These are phyloP conservation scores for Vandiemenella viatica DNA, from an alignment of 2,888 invertebrate genomes.

Conservation along the genomic window DNA sequence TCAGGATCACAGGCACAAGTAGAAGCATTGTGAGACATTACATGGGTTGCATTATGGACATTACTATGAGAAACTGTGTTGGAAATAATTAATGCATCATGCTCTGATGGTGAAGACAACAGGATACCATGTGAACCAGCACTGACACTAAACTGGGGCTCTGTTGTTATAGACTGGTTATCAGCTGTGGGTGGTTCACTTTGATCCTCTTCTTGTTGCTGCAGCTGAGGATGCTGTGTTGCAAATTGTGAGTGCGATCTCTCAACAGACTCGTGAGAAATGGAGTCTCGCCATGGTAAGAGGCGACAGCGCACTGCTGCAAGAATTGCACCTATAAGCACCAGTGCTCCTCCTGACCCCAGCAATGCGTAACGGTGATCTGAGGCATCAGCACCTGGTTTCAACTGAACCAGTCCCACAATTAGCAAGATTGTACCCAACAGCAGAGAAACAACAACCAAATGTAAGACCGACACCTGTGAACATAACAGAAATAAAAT, in stretches of 20 bases:
- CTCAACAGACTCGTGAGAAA: neutral
- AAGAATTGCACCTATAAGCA: slow-evolving; percentile 45
- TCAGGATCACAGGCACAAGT: too few relatives aligned
- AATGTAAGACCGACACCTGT: slow-evolving; percentile 56
- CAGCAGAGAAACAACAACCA: slow-evolving; percentile 56
- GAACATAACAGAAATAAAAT: too few relatives aligned
- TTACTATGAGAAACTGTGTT: too few relatives aligned
- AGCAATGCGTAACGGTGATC: slow-evolving; percentile 49
- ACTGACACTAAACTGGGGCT: neutral
- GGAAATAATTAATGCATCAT: neutral
- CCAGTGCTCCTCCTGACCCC: slow-evolving; percentile 47
- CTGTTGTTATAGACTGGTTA: neutral
- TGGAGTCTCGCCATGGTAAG: slow-evolving; percentile 22
- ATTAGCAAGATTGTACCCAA: slow-evolving; percentile 58
- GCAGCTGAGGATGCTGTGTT: too few relatives aligned
- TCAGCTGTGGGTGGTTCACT: neutral
- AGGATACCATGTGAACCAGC: neutral
- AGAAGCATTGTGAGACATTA: too few relatives aligned
- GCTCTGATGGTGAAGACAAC: neutral
- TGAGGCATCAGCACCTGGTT: slow-evolving; percentile 60
- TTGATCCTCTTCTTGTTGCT: neutral
- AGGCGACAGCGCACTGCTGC: slow-evolving; percentile 51
- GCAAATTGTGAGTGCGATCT: neutral
- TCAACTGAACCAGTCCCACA: slow-evolving; percentile 59
- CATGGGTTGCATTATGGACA: too few relatives aligned